A percentile compares a stretch with the other conserved stretches of the same genome.
These are phyloP conservation scores for Patiria miniata DNA, from an alignment of 35 echinoderm and acorn worm genomes.

Conservation along the genomic window DNA sequence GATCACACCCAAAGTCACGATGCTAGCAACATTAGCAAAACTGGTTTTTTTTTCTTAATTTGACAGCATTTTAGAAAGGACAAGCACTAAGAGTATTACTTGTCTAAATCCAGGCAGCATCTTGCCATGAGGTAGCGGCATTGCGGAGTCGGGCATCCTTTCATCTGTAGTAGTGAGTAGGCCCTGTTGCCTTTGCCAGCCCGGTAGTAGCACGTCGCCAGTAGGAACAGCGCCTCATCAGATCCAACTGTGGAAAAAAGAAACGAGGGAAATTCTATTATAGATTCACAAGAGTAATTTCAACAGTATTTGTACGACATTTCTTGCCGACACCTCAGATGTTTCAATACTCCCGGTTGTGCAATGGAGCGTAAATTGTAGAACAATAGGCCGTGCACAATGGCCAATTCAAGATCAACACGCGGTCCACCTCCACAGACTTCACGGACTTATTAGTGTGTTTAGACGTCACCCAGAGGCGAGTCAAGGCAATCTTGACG, in stretches of 20 bases:
- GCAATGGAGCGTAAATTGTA: too few species aligned
- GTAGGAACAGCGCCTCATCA: conserved; percentile 89
- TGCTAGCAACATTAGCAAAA: too few species aligned
- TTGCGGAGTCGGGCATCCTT: conserved; percentile 92
- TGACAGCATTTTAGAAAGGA: neutral
- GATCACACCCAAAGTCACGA: too few species aligned
- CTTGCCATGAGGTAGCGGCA: conserved; percentile 87
- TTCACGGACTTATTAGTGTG: too few species aligned
- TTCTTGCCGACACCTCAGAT: neutral
- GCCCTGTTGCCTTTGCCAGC: conserved; percentile 83
- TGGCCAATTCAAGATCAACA: too few species aligned
- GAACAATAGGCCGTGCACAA: too few species aligned
- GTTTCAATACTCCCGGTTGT: neutral
- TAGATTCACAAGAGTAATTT: too few species aligned
- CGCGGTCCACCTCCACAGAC: too few species aligned
- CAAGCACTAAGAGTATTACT: conserved; percentile 42
- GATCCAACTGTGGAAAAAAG: conserved; percentile 67
- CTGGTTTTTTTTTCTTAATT: too few species aligned
- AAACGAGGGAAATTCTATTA: conserved; percentile 21
- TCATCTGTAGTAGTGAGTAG: conserved; percentile 73
- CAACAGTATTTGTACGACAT: too few species aligned
- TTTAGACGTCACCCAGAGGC: too few species aligned
- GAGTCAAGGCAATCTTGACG: too few species aligned
- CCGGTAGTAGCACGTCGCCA: conserved; percentile 94
- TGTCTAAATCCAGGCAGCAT: conserved; percentile 89